Evolutionary conservation across 1,140 invertebrate genomes (phyloP).

Genomic region (Atopsyche davidsoni): DNA sequence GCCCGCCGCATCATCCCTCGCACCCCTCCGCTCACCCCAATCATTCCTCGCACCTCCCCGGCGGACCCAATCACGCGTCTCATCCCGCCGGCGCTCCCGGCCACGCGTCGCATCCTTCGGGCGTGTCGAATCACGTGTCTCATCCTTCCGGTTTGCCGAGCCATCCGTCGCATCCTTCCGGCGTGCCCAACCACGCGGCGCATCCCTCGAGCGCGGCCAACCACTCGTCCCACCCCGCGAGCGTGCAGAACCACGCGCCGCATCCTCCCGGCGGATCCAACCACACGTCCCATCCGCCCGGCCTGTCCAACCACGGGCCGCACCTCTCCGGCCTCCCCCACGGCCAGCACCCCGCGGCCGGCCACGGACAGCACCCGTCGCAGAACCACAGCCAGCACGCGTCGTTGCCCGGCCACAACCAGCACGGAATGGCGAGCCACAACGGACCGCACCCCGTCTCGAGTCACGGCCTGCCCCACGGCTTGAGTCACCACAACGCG

Average conservation of each 20-base stretch:
- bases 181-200: constrained; percentile 11
- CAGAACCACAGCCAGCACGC: constrained; percentile 28
- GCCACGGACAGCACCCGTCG: constrained; percentile 17
- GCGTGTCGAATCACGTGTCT: neutral
- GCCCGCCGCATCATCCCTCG: constrained; percentile 40
- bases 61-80: constrained; percentile 8
- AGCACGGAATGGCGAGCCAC: too few relatives aligned
- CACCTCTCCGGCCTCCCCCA: constrained; percentile 27
- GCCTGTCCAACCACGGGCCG: constrained; percentile 26
- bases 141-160: constrained; percentile 8
- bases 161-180: constrained; percentile 7
- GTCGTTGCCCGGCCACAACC: constrained; percentile 28
- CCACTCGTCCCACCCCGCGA: constrained; percentile 41
- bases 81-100: constrained; percentile 14
- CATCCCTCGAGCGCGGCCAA: constrained; percentile 13
- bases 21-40: constrained; percentile 23
- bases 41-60: constrained; percentile 4
- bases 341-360: constrained; percentile 12
- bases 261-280: constrained; percentile 48
- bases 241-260: constrained; percentile 46
- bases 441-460: constrained; percentile 22
- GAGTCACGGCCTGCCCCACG: constrained; percentile 21
- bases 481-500: too few relatives aligned
- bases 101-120: constrained; percentile 16
- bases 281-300: constrained; percentile 30